phyloP scores from a whole-genome alignment of 2,113 vertebrate genomes.

The Calidris pygmaea region DNA sequence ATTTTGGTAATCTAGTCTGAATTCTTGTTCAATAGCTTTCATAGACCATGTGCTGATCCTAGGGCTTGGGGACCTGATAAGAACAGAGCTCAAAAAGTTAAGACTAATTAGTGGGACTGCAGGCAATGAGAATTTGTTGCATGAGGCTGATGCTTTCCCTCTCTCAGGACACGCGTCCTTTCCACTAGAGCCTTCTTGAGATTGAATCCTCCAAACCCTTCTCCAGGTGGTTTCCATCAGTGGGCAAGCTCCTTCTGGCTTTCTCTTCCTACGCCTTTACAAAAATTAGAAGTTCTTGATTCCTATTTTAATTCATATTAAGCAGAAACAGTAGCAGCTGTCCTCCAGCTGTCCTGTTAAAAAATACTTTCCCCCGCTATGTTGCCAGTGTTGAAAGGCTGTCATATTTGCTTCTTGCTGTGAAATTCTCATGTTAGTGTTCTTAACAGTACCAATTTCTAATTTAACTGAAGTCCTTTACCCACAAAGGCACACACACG shows the following conservation, averaged over 20 bases:
- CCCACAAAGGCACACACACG: too few species aligned
- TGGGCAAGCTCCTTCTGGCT: background rate
- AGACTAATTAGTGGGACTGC: background rate
- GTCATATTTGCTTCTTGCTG: background rate
- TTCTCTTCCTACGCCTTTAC: background rate
- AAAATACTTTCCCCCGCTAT: background rate
- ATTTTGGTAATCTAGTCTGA: background rate
- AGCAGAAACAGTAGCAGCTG: background rate
- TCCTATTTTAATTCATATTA: background rate
- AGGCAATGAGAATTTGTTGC: background rate
- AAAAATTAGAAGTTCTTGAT: background rate
- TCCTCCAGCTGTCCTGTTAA: background rate
- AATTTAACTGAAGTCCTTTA: background rate
- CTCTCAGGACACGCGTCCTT: background rate
- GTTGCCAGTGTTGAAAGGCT: background rate
- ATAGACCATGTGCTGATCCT: background rate
- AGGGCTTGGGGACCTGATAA: background rate
- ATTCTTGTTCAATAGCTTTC: background rate
- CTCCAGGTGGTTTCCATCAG: background rate
- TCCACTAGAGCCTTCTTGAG: background rate
- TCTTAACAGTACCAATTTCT: background rate
- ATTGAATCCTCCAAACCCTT: background rate
- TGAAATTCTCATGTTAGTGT: background rate
- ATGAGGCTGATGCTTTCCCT: background rate
- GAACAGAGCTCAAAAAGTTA: background rate